Conservation (phyloP, 2,113 vertebrate species). For the Limnothrissa miodon region DNA sequence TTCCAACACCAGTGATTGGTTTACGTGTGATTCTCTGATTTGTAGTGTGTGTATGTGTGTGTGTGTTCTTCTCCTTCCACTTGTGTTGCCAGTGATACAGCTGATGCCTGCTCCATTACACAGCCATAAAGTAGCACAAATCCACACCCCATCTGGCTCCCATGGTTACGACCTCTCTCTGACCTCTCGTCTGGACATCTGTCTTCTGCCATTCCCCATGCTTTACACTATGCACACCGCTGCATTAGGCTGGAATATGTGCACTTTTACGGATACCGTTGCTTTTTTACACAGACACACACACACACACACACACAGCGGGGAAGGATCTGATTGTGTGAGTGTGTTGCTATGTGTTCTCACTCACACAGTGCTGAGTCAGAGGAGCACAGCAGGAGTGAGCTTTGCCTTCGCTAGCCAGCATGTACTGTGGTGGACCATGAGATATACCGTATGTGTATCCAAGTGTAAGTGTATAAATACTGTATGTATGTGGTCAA, state of each 20-base stretch:
- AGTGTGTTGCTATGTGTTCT: too few relatives aligned
- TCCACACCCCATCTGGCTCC: not conserved
- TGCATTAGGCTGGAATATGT: too few relatives aligned
- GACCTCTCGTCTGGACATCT: not conserved
- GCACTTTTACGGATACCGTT: too few relatives aligned
- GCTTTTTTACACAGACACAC: too few relatives aligned
- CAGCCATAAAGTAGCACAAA: conserved; percentile 1
- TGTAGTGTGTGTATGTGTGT: conserved; percentile 8
- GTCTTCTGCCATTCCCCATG: too few relatives aligned
- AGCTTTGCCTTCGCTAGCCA: not conserved
- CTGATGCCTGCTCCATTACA: not conserved
- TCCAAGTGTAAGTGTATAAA: not conserved
- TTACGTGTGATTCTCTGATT: not conserved
- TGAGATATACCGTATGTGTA: not conserved
- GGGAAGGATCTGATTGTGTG: too few relatives aligned
- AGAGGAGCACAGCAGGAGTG: not conserved
- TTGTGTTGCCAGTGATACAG: conserved; percentile 6
- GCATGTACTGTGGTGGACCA: not conserved
- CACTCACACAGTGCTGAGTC: too few relatives aligned
- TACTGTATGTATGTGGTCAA: not conserved
- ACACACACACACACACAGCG: too few relatives aligned
- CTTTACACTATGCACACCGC: too few relatives aligned
- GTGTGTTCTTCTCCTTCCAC: not conserved
- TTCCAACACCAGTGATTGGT: not conserved
- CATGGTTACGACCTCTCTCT: conserved; percentile 1